Percentiles rank a stretch among this genome's conserved stretches.
Conservation (phyloP, 2,888 invertebrate species). For the Drosophila birchii region DNA sequence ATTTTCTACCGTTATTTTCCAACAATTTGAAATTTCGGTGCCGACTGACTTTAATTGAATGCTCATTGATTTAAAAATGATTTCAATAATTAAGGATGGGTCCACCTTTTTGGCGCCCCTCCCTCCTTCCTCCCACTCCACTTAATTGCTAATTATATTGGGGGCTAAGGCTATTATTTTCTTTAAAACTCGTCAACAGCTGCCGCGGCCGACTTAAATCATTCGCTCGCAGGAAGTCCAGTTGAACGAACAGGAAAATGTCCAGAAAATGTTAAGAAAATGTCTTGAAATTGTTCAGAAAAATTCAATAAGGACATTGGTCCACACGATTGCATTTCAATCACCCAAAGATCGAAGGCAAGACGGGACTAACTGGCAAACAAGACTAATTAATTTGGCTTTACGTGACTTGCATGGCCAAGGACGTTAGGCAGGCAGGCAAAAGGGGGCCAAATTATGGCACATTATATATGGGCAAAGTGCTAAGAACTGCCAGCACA, state of each 20-base stretch:
- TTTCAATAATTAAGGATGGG: too few relatives aligned
- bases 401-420: constrained; percentile 71
- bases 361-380: constrained; percentile 52
- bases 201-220: constrained; percentile 16
- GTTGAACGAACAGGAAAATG: constrained; percentile 1
- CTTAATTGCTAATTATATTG: too few relatives aligned
- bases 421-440: constrained; percentile 15
- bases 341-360: constrained; percentile 21
- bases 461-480: constrained; percentile 46
- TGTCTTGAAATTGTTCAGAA: not conserved
- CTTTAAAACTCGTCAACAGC: too few relatives aligned
- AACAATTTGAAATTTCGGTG: too few relatives aligned
- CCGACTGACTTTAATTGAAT: too few relatives aligned
- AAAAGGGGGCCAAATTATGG: constrained; percentile 34
- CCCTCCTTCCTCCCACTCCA: too few relatives aligned
- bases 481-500: constrained; percentile 35
- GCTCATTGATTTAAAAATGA: too few relatives aligned
- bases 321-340: constrained; percentile 44
- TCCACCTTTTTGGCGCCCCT: too few relatives aligned
- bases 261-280: not conserved
- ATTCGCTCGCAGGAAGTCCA: constrained; percentile 15
- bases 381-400: constrained; percentile 71
- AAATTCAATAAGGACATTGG: constrained; percentile 32
- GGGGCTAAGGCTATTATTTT: too few relatives aligned
- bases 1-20: too few relatives aligned